Percentiles rank a stretch among this genome's conserved stretches.
Conservation (phyloP, 2,888 invertebrate genomes). For the Cheilosia soror region DNA sequence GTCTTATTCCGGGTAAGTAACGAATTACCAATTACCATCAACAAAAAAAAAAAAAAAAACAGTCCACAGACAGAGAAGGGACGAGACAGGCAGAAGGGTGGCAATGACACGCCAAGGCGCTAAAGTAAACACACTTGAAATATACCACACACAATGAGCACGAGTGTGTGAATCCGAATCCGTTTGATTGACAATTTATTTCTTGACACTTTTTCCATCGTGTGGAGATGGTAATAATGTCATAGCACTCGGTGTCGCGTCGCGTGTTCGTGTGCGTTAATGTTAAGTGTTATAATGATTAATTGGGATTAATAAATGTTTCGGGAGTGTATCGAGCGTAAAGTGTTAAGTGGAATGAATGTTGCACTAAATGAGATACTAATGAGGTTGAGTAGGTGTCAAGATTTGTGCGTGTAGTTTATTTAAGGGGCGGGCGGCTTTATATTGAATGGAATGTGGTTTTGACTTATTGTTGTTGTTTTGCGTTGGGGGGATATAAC, state of each 20-base stretch:
- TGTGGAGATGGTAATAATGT: conserved; percentile 29
- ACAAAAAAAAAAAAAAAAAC: conserved; percentile 3
- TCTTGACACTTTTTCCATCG: conserved; percentile 50
- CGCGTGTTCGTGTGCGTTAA: conserved; percentile 24
- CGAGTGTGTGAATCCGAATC: conserved; percentile 34
- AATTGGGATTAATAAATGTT: conserved; percentile 74
- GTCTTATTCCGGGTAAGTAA: conserved; percentile 53
- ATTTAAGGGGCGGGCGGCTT: not conserved
- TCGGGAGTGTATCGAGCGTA: conserved; percentile 60
- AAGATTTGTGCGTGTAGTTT: conserved; percentile 41
- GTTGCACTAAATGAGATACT: conserved; percentile 73
- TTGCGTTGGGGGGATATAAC: conserved; percentile 12
- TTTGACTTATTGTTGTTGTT: conserved; percentile 45
- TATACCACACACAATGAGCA: conserved; percentile 2
- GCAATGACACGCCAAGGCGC: conserved; percentile 20
- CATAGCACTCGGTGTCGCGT: conserved; percentile 1
- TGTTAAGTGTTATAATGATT: conserved; percentile 68
- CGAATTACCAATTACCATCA: conserved; percentile 72
- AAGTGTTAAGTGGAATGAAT: conserved; percentile 74
- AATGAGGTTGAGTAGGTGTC: conserved; percentile 69
- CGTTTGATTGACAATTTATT: conserved; percentile 74
- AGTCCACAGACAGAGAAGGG: not conserved
- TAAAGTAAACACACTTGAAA: conserved; percentile 41
- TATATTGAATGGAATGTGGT: not conserved
- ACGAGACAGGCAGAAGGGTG: not conserved